A percentile compares a stretch with the other conserved stretches of the same genome.
These are phyloP conservation scores for Monarcha castaneiventris DNA, from an alignment of 2,113 vertebrate genomes.

Conservation along the genomic window DNA sequence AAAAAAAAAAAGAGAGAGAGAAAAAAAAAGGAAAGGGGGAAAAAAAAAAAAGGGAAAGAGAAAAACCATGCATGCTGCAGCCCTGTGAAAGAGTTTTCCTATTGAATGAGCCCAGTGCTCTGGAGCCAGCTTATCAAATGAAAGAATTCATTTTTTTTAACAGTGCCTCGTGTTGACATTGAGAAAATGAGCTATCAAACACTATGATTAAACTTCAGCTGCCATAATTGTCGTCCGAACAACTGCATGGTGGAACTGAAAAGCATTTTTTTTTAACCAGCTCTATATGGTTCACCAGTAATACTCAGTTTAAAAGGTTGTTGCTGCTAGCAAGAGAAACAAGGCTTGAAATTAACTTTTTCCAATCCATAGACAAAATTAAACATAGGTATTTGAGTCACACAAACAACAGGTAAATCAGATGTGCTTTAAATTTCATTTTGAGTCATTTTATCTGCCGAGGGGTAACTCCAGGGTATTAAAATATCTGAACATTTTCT, in stretches of 20 bases:
- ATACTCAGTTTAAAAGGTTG: conserved; percentile 75
- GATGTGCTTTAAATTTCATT: conserved; percentile 62
- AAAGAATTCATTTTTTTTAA: conserved; percentile 87
- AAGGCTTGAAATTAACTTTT: conserved; percentile 80
- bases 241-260: conserved; percentile 77
- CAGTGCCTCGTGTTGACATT: conserved; percentile 89
- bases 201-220: conserved; percentile 86
- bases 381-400: conserved; percentile 71
- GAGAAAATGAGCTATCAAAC: conserved; percentile 89
- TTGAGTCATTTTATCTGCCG: conserved; percentile 30
- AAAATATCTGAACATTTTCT: conserved; percentile 35
- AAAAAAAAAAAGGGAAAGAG: neutral
- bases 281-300: conserved; percentile 72
- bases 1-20: neutral
- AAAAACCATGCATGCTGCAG: conserved; percentile 82
- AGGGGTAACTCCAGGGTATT: conserved; percentile 22
- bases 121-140: conserved; percentile 89
- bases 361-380: conserved; percentile 74
- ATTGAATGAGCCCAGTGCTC: conserved; percentile 81
- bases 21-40: neutral
- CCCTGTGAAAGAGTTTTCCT: conserved; percentile 81
- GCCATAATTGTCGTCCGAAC: conserved; percentile 84
- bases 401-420: conserved; percentile 73
- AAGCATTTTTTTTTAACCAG: conserved; percentile 67
- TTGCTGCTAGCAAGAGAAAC: conserved; percentile 76